phyloP scores from a whole-genome alignment of 2,797 vertebrate species.

The Acropternis orthonyx region DNA sequence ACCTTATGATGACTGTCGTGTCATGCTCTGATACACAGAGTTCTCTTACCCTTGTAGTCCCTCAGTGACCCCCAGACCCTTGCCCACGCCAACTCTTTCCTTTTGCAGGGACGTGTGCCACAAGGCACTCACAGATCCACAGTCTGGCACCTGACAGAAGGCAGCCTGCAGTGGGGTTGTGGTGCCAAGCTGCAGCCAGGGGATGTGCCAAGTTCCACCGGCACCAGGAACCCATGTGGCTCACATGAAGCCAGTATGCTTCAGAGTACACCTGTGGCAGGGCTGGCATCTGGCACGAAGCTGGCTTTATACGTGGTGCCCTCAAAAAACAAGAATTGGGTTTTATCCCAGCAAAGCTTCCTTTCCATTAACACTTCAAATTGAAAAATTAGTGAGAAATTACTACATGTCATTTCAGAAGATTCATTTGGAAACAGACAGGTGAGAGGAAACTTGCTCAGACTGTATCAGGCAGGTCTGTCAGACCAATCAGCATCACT shows the following conservation, averaged over 20 bases:
- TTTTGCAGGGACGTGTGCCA: background rate
- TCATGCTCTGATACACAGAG: background rate
- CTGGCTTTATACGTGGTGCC: background rate
- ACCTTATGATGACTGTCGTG: no score
- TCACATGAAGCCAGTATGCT: background rate
- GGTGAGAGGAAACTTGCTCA: background rate
- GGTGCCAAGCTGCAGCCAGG: background rate
- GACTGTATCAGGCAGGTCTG: background rate
- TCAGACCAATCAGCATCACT: background rate
- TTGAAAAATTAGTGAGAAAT: background rate
- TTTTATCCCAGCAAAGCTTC: background rate
- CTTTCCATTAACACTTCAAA: background rate
- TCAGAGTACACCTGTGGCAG: background rate
- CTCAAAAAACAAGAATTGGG: background rate
- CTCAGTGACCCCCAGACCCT: background rate
- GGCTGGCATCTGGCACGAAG: accelerated
- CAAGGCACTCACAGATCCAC: background rate
- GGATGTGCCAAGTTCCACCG: background rate
- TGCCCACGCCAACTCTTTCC: background rate
- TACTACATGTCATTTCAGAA: background rate
- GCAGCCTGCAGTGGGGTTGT: background rate
- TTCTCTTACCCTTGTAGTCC: background rate
- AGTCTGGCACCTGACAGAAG: background rate
- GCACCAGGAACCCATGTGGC: background rate
- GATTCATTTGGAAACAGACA: background rate